A percentile compares a stretch with the other conserved stretches of the same genome.
Evolutionary conservation across 2,888 invertebrate species (phyloP).

Genomic region (Drosophila recens): DNA sequence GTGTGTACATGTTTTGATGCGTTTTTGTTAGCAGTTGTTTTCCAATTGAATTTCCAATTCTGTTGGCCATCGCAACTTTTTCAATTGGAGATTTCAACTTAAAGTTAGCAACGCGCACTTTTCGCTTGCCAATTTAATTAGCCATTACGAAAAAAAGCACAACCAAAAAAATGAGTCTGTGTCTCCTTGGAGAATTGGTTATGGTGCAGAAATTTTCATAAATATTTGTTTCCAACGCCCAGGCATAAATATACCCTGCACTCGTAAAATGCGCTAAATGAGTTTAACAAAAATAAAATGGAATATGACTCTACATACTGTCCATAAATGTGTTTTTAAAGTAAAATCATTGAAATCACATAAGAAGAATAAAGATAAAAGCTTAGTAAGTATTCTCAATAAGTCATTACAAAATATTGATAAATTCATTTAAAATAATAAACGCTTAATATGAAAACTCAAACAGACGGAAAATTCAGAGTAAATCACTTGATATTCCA

Average conservation of each 20-base stretch:
- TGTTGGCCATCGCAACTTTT: constrained; percentile 56
- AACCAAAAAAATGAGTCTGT: constrained; percentile 14
- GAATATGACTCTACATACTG: not conserved
- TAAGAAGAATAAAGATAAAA: no score
- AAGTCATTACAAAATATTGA: not conserved
- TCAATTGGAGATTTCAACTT: constrained; percentile 59
- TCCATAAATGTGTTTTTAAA: not conserved
- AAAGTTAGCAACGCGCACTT: constrained; percentile 30
- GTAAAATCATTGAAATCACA: no score
- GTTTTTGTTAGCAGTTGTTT: constrained; percentile 54
- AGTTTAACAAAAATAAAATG: not conserved
- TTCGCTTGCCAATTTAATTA: constrained; percentile 72
- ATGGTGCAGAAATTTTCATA: constrained; percentile 62
- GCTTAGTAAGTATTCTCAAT: not conserved
- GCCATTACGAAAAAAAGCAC: constrained; percentile 61
- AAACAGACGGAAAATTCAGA: no score
- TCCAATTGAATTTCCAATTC: constrained; percentile 78
- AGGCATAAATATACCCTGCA: constrained; percentile 40
- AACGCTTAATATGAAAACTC: no score
- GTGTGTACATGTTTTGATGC: constrained; percentile 29
- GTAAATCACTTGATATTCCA: no score
- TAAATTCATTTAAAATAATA: not conserved
- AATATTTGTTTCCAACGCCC: constrained; percentile 42
- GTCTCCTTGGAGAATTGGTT: constrained; percentile 41
- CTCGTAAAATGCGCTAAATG: not conserved